Evolutionary conservation across 2,888 invertebrate species (phyloP).

Genomic region (Macrosiphum euphorbiae): DNA sequence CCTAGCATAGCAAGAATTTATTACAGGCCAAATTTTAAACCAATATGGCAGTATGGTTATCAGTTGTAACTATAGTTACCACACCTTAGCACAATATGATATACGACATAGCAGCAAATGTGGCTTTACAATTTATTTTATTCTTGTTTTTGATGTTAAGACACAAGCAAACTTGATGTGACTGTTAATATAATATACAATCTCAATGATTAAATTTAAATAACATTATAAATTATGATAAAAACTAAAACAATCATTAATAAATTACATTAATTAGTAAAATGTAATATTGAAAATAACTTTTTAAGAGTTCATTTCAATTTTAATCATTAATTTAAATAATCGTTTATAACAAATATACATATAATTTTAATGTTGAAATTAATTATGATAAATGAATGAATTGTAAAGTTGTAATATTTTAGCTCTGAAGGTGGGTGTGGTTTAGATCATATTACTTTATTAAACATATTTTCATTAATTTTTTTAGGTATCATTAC

Average conservation of each 20-base stretch:
- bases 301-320: not conserved
- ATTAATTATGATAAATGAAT: not conserved
- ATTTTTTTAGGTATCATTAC: constrained; percentile 82
- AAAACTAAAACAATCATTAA: not conserved
- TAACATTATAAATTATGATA: not conserved
- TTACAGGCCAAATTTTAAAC: no score
- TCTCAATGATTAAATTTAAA: not conserved
- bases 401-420: not conserved
- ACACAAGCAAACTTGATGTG: not conserved
- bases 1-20: no score
- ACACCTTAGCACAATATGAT: no score
- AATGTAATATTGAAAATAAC: not conserved
- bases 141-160: not conserved
- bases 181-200: not conserved
- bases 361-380: not conserved
- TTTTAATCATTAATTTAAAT: not conserved
- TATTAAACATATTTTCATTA: not conserved
- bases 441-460: not conserved
- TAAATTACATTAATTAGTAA: not conserved
- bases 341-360: not conserved
- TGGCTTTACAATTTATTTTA: not conserved
- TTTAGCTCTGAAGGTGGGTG: no score
- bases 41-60: no score
- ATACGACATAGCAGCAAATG: no score
- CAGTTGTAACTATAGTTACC: no score